Conservation (phyloP, 2,888 invertebrate genomes). For the Dasypogon diadema region DNA sequence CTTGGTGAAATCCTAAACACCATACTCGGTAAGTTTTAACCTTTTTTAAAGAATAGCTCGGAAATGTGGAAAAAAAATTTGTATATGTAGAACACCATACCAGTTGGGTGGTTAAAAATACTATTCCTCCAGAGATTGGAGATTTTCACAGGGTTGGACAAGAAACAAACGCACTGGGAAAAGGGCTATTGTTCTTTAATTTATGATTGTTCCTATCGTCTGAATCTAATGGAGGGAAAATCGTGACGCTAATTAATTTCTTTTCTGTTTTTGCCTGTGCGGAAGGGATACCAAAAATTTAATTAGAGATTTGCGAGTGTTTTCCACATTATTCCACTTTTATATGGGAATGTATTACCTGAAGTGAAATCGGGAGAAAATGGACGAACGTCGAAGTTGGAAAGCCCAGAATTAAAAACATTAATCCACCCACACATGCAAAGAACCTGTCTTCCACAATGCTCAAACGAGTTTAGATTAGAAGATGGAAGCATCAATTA, state of each 20-base stretch:
- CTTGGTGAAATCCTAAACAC: not conserved
- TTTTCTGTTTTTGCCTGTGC: not conserved
- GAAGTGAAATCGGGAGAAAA: too few species aligned
- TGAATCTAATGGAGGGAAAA: slow-evolving; percentile 31
- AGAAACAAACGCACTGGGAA: not conserved
- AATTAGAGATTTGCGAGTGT: slow-evolving; percentile 29
- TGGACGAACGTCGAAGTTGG: too few species aligned
- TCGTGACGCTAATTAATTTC: slow-evolving; percentile 39
- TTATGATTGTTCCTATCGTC: slow-evolving; percentile 35
- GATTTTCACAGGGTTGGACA: not conserved
- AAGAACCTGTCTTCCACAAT: too few species aligned
- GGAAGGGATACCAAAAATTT: not conserved
- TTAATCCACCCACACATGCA: too few species aligned
- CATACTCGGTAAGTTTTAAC: not conserved
- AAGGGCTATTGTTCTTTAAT: slow-evolving; percentile 28
- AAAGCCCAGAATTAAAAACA: too few species aligned
- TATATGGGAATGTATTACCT: too few species aligned
- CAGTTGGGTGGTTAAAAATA: not conserved
- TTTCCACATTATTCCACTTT: too few species aligned
- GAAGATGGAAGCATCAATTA: slow-evolving; percentile 18
- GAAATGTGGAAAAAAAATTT: not conserved
- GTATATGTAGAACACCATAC: slow-evolving; percentile 2
- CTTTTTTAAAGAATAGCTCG: not conserved
- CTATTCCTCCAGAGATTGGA: not conserved
- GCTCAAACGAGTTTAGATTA: slow-evolving; percentile 16